Base-by-base conservation (phyloP, 2,113 vertebrate genomes). In the Oncorhynchus clarkii region DNA sequence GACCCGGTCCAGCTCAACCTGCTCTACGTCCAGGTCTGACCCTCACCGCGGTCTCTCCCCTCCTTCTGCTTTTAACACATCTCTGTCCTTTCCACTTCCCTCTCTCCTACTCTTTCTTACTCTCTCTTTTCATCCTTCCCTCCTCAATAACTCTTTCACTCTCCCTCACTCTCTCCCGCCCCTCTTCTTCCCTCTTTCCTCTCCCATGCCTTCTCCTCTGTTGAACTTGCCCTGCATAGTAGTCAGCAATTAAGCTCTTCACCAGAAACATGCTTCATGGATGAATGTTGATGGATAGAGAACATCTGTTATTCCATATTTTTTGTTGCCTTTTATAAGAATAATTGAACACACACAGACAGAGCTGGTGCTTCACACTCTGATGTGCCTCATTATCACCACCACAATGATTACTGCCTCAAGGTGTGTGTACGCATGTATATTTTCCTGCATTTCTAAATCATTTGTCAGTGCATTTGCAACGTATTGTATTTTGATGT, bases 1-100 rank as follows among this genome's bases (percentile, higher is more conserved):
- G 98, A 99, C 87, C 98, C 98, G 0, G 98, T 99, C 77, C 98
- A 99, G 81, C 95, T 99, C 77, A 99, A 99, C 86, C 90, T 99
- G 82, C 97, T 99, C 39, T 99, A 99, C 54, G 97, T 99, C 20
- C 98, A 99, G 97, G 98, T 99, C 91, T 80, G 73, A 31, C 9
- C 13, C 26, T 68, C 18, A 29, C 67, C 7, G 31, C 67, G 4
- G 67, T 34, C 29, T 12, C 59, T 68, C 83, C 60, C 12, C 49
- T 69, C 45, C 24, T n/a, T 3, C 12, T 1, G 16, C 16, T 54
- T 18, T 18, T 54, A 54, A 18, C 9, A 45, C 2, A 16, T 1
- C 39, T 72, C 54, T 67, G 48, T 20, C 69, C 26, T 22, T 66
- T 34, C 27, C 68, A 14, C 26, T 80, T 20, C 39, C 20, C 64